Evolutionary conservation across 2,797 vertebrate species (phyloP).

Genomic region (Pangasius sanitwongsei): DNA sequence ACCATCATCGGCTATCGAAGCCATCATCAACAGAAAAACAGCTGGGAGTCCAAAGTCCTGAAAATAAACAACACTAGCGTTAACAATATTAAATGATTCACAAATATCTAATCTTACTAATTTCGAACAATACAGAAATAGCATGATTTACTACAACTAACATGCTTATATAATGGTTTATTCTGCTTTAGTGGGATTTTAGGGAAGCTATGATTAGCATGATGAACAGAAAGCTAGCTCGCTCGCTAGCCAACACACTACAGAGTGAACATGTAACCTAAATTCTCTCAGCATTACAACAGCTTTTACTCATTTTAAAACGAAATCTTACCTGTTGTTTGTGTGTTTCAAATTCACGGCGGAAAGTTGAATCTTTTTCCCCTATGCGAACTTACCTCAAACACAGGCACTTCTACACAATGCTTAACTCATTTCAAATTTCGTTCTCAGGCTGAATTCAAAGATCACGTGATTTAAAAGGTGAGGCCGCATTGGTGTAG

Average conservation of each 20-base stretch:
- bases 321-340: not conserved
- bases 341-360: not conserved
- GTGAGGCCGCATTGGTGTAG: constrained; percentile 64
- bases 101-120: not conserved
- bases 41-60: constrained; percentile 43
- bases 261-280: not conserved
- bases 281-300: not conserved
- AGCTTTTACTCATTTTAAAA: not conserved
- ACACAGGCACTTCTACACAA: not conserved
- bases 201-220: not conserved
- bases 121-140: not conserved
- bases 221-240: not conserved
- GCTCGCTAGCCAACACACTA: not conserved
- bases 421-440: constrained; percentile 73
- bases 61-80: constrained; percentile 20
- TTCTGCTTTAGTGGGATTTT: not conserved
- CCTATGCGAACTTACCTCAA: not conserved
- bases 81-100: not conserved
- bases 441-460: constrained; percentile 49
- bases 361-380: not conserved
- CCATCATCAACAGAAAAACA: constrained; percentile 50
- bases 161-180: not conserved
- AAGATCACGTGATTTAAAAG: constrained; percentile 61
- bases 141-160: not conserved
- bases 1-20: constrained; percentile 49